Conservation (phyloP, 2,113 vertebrate species). For the Tachysurus fulvidraco region DNA sequence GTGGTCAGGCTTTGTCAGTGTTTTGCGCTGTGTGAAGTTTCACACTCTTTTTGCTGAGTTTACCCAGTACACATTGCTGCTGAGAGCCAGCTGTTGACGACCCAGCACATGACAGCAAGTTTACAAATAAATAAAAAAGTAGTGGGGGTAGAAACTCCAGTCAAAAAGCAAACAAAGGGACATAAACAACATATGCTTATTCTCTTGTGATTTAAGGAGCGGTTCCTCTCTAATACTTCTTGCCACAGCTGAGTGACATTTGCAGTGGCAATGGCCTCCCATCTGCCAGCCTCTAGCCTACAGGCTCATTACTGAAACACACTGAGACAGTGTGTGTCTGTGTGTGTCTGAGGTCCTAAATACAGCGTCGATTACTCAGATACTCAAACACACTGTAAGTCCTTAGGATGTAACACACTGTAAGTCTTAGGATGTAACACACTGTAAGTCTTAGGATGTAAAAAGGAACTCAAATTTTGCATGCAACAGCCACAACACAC, state of each 20-base stretch:
- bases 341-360: slow-evolving; percentile 46
- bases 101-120: slow-evolving; percentile 53
- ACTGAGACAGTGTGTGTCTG: slow-evolving; percentile 65
- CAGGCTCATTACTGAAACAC: slow-evolving; percentile 79
- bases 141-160: slow-evolving; percentile 35
- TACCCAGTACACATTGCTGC: slow-evolving; percentile 38
- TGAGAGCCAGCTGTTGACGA: slow-evolving; percentile 64
- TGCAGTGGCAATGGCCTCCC: slow-evolving; percentile 76
- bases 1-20: slow-evolving; percentile 1
- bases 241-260: slow-evolving; percentile 81
- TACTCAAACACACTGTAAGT: slow-evolving; percentile 64
- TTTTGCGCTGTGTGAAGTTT: slow-evolving; percentile 1
- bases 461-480: slow-evolving; percentile 51
- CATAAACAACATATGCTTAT: slow-evolving; percentile 76
- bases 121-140: slow-evolving; percentile 65
- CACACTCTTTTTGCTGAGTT: slow-evolving; percentile 9
- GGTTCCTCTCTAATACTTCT: slow-evolving; percentile 70
- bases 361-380: slow-evolving; percentile 77
- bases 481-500: slow-evolving; percentile 55
- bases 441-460: slow-evolving; percentile 80
- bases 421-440: slow-evolving; percentile 78
- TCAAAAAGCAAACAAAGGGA: slow-evolving; percentile 64
- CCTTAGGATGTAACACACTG: slow-evolving; percentile 82
- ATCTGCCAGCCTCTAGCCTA: slow-evolving; percentile 78
- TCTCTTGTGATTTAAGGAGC: slow-evolving; percentile 65